A percentile compares a stretch with the other conserved stretches of the same genome.
Conservation (phyloP, 1,140 invertebrate species). For the Anagrus nilaparvatae region DNA sequence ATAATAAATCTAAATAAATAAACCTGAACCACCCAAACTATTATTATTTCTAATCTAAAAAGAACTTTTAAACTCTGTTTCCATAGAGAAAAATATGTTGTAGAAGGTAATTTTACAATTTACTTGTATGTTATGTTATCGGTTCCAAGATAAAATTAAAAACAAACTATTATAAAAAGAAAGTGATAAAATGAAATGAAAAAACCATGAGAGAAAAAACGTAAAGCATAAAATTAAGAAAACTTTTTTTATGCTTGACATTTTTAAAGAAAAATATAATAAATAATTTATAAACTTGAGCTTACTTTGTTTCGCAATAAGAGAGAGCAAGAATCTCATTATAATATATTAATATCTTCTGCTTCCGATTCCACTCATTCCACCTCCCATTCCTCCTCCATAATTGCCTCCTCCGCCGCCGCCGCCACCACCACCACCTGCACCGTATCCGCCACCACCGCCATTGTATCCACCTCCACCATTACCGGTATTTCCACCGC, state of each 20-base stretch:
- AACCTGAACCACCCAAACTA: too few species aligned
- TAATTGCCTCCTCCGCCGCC: conserved; percentile 36
- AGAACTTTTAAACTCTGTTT: too few species aligned
- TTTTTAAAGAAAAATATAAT: background rate
- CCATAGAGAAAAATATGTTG: conserved; percentile 3
- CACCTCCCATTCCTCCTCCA: too few species aligned
- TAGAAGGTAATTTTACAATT: conserved; percentile 14
- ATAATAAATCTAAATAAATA: too few species aligned
- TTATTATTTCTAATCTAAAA: too few species aligned
- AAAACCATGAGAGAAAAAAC: conserved; percentile 6
- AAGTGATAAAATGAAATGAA: conserved; percentile 4
- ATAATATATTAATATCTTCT: background rate
- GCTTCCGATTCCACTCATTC: too few species aligned
- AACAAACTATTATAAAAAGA: conserved; percentile 1
- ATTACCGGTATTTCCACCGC: conserved; percentile 40
- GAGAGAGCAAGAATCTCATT: conserved; percentile 14
- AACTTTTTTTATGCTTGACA: background rate
- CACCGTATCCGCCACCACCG: conserved; percentile 27
- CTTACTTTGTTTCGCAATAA: conserved; percentile 13
- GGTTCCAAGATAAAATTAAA: conserved; percentile 7
- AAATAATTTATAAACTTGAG: conserved; percentile 4
- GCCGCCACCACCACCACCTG: conserved; percentile 29
- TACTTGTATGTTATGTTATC: conserved; percentile 4
- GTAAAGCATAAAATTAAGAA: background rate
- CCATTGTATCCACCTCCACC: conserved; percentile 32